These are phyloP conservation scores for Sebastes diaconus DNA, from an alignment of 2,797 vertebrate species.

Conservation along the genomic window DNA sequence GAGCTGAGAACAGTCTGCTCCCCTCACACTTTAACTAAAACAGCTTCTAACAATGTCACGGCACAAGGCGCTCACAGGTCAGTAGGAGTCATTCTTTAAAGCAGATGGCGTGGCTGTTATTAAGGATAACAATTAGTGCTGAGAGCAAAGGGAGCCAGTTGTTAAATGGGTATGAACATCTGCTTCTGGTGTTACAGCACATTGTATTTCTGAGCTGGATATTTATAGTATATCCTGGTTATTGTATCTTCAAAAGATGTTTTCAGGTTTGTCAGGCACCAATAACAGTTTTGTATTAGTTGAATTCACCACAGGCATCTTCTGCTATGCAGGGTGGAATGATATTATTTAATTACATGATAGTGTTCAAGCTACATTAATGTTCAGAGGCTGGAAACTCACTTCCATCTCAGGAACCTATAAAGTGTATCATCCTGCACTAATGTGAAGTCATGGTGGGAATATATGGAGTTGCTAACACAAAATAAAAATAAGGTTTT, in stretches of 20 bases:
- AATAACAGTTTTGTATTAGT: not conserved
- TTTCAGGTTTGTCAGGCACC: not conserved
- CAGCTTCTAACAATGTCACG: not conserved
- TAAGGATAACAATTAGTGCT: not conserved
- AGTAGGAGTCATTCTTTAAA: not conserved
- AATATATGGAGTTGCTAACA: not conserved
- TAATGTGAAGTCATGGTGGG: not conserved
- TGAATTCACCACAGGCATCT: not conserved
- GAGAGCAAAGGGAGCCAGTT: not conserved
- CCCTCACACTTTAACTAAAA: constrained; percentile 3
- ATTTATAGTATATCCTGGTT: not conserved
- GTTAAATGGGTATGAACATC: constrained; percentile 1
- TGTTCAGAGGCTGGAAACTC: not conserved
- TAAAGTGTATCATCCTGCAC: not conserved
- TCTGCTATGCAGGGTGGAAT: not conserved
- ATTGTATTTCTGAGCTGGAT: not conserved
- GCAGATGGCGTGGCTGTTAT: constrained; percentile 3
- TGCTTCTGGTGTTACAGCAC: not conserved
- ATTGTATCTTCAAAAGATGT: not conserved
- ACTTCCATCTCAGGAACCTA: not conserved
- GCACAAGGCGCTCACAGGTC: not conserved
- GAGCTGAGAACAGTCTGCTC: constrained; percentile 2
- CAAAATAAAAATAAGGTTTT: not conserved
- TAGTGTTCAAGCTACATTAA: not conserved
- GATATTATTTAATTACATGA: not conserved